Evolutionary conservation across 1,140 invertebrate species (phyloP).

Genomic region (Rhizoglyphus robini): DNA sequence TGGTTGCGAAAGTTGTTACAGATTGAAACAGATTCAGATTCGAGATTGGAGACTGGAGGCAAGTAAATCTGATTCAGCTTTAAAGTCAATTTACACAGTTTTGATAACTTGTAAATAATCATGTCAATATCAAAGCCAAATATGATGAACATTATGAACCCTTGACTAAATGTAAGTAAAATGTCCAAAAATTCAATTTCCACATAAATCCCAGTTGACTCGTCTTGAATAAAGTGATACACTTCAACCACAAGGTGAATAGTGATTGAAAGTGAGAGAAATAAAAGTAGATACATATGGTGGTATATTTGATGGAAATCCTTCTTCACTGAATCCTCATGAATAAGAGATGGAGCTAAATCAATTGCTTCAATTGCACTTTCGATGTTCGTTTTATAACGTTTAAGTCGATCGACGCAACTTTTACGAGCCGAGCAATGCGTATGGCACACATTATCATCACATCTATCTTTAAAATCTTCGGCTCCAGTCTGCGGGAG

Average conservation of each 20-base stretch:
- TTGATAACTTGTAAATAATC: conserved; percentile 49
- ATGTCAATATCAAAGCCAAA: conserved; percentile 64
- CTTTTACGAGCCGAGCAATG: conserved; percentile 33
- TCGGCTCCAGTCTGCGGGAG: neutral
- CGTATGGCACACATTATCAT: neutral
- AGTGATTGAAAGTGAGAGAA: conserved; percentile 70
- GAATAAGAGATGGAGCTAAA: conserved; percentile 26
- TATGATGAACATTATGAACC: conserved; percentile 62
- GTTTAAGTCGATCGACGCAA: conserved; percentile 39
- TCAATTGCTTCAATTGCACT: conserved; percentile 2
- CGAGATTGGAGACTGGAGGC: conserved; percentile 55
- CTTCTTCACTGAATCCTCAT: neutral
- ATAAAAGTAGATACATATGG: conserved; percentile 67
- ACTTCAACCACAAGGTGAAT: conserved; percentile 68
- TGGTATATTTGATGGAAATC: conserved; percentile 51
- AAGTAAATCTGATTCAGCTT: conserved; percentile 24
- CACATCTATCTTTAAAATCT: neutral
- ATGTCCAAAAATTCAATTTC: conserved; percentile 80
- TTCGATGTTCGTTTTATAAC: conserved; percentile 32
- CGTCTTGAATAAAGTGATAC: conserved; percentile 69
- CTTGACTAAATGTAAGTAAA: conserved; percentile 74
- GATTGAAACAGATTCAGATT: conserved; percentile 58
- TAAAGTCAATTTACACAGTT: conserved; percentile 27
- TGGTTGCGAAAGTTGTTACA: conserved; percentile 77
- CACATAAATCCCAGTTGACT: conserved; percentile 71